Evolutionary conservation across 64 coral and sea anemone genomes (phyloP).

Genomic region (Hydrozoanthus tunicans): DNA sequence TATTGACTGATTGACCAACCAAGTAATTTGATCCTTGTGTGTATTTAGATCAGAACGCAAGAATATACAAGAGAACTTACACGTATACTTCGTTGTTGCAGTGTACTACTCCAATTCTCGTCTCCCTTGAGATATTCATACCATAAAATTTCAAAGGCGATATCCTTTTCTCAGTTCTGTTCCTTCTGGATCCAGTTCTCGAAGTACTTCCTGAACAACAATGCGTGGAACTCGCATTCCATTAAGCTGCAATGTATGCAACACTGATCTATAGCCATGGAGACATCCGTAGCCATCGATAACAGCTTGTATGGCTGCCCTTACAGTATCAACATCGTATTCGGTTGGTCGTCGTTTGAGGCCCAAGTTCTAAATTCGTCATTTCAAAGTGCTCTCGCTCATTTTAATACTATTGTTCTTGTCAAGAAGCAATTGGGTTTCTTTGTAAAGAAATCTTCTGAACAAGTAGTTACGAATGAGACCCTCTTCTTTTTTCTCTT

Average conservation of each 20-base stretch:
- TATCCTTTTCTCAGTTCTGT: conserved; percentile 20
- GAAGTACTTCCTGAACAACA: conserved; percentile 15
- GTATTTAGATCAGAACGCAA: too few relatives aligned
- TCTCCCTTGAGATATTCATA: too few relatives aligned
- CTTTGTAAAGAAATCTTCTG: conserved; percentile 46
- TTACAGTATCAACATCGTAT: conserved; percentile 26
- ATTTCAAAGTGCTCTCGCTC: conserved; percentile 50
- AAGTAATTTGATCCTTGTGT: too few relatives aligned
- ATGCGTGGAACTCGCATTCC: conserved; percentile 36
- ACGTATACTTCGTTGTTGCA: too few relatives aligned
- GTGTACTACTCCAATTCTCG: too few relatives aligned
- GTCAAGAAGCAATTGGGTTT: conserved; percentile 52
- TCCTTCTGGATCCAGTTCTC: conserved; percentile 29
- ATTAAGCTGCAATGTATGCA: conserved; percentile 39
- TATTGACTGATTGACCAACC: too few relatives aligned
- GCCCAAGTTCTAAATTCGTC: conserved; percentile 36
- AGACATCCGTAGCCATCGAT: conserved; percentile 28
- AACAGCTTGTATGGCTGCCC: conserved; percentile 25
- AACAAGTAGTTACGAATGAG: conserved; percentile 47
- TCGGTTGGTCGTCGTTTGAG: conserved; percentile 41
- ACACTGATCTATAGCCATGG: conserved; percentile 27
- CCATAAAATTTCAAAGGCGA: background rate
- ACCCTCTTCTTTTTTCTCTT: conserved; percentile 36
- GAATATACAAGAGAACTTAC: too few relatives aligned
- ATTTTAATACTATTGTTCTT: conserved; percentile 55